Conservation (phyloP, 1,140 invertebrate genomes). For the Hyles euphorbiae region DNA sequence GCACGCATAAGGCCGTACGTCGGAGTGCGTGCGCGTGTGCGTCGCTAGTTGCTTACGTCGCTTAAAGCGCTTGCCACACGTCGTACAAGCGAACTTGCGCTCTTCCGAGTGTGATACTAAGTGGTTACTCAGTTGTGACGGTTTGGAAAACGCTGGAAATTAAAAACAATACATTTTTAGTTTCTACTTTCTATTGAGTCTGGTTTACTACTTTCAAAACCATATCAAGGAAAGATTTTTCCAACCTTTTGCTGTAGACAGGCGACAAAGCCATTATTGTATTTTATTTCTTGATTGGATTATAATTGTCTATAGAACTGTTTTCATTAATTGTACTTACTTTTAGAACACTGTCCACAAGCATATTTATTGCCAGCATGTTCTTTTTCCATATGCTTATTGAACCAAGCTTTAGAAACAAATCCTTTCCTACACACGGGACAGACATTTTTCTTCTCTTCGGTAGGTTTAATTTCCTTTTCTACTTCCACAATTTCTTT, state of each 20-base stretch:
- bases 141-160: slow-evolving; percentile 47
- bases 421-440: slow-evolving; percentile 50
- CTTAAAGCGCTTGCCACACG: slow-evolving; percentile 67
- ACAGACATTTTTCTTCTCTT: slow-evolving; percentile 41
- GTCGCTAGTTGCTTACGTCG: slow-evolving; percentile 65
- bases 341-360: slow-evolving; percentile 46
- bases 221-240: neutral
- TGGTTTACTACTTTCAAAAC: too few species aligned
- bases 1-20: slow-evolving; percentile 51
- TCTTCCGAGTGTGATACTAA: slow-evolving; percentile 60
- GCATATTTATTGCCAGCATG: slow-evolving; percentile 45
- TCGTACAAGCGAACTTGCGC: slow-evolving; percentile 57
- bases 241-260: neutral
- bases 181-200: neutral
- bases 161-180: slow-evolving; percentile 7
- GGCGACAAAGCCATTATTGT: too few species aligned
- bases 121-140: slow-evolving; percentile 43
- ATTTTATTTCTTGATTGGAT: too few species aligned
- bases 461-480: slow-evolving; percentile 4
- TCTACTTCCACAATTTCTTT: slow-evolving; percentile 10
- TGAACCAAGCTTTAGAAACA: slow-evolving; percentile 54
- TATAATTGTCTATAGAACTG: too few species aligned
- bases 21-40: slow-evolving; percentile 63
- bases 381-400: slow-evolving; percentile 57
- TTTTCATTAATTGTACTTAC: slow-evolving; percentile 23